Conservation (phyloP, 2,888 invertebrate genomes). For the Melinaea marsaeus region DNA sequence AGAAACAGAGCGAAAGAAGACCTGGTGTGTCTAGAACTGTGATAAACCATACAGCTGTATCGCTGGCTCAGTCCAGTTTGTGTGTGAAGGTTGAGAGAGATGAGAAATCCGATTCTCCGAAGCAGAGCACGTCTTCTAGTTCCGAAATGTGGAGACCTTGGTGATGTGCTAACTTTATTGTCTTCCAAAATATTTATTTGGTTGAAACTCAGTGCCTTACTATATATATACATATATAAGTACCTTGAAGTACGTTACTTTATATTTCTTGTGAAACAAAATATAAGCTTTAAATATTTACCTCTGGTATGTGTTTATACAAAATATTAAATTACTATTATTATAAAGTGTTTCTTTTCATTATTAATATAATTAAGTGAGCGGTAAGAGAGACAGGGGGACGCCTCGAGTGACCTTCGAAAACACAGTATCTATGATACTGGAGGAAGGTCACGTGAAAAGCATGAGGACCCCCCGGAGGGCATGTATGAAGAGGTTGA, state of each 20-base stretch:
- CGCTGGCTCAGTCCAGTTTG: constrained; percentile 53
- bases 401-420: too few species aligned
- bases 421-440: too few species aligned
- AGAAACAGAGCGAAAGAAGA: constrained; percentile 37
- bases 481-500: too few species aligned
- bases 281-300: constrained; percentile 56
- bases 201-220: constrained; percentile 16
- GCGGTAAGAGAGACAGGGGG: too few species aligned
- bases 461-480: too few species aligned
- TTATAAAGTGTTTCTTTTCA: too few species aligned
- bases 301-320: constrained; percentile 46
- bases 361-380: too few species aligned
- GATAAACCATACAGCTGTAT: constrained; percentile 68
- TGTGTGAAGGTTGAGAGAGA: constrained; percentile 46
- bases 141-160: constrained; percentile 72
- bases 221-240: not conserved
- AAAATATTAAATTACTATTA: constrained; percentile 20
- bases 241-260: constrained; percentile 14
- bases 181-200: constrained; percentile 27
- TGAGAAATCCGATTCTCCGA: constrained; percentile 55
- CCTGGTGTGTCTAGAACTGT: constrained; percentile 49
- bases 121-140: constrained; percentile 55
- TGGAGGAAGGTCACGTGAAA: too few species aligned
- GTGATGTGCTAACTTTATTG: constrained; percentile 29
- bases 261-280: constrained; percentile 8